Percentiles rank a stretch among this genome's conserved stretches.
phyloP scores from a whole-genome alignment of 2,888 invertebrate species.

The Anorthoa munda region DNA sequence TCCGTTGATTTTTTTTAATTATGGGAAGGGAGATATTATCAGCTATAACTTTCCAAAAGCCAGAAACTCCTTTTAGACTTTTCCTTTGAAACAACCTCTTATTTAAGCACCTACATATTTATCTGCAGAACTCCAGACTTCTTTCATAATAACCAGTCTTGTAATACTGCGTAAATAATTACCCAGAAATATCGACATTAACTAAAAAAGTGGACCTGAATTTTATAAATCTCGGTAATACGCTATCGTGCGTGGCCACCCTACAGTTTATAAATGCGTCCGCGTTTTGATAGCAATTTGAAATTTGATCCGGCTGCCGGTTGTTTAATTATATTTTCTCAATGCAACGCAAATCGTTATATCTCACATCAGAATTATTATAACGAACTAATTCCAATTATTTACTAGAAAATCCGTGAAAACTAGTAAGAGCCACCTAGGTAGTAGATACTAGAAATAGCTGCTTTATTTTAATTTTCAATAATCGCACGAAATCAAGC shows the following conservation, averaged over 20 bases:
- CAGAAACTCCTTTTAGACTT: too few species aligned
- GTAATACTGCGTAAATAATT: not conserved
- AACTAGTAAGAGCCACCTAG: not conserved
- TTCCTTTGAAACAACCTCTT: not conserved
- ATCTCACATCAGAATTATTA: constrained; percentile 27
- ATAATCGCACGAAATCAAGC: constrained; percentile 14
- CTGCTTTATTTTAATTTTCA: constrained; percentile 5
- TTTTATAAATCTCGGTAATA: not conserved
- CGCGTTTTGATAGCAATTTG: constrained; percentile 81
- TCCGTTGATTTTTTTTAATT: not conserved
- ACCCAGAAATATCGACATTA: not conserved
- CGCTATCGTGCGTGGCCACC: constrained; percentile 55
- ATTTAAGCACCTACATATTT: not conserved
- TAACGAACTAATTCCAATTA: constrained; percentile 20
- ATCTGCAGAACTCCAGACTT: not conserved
- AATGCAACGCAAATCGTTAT: constrained; percentile 58
- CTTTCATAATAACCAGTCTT: not conserved
- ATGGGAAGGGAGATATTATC: too few species aligned
- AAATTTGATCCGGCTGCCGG: constrained; percentile 80
- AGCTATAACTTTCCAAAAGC: not conserved
- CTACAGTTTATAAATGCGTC: constrained; percentile 77
- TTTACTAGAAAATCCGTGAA: constrained; percentile 21
- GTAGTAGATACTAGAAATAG: not conserved
- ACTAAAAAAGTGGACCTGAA: not conserved
- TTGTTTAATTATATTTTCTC: constrained; percentile 67